Evolutionary conservation across 2,113 vertebrate genomes (phyloP).

Genomic region (Plecotus auritus): DNA sequence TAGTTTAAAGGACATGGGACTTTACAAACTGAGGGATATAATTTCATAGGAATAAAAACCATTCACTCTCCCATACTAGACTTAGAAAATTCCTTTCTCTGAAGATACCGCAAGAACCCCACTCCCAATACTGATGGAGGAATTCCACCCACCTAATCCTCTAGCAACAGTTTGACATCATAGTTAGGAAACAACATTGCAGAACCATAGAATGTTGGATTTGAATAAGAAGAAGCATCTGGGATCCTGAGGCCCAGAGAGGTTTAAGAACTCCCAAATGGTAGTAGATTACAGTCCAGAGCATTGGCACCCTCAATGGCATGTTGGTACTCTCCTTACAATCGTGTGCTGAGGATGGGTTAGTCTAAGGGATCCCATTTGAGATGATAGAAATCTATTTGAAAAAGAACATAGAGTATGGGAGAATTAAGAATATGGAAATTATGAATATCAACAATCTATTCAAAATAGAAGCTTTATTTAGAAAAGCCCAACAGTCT

Average conservation of each 20-base stretch:
- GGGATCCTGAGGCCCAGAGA: neutral
- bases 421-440: neutral
- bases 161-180: neutral
- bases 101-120: too few relatives aligned
- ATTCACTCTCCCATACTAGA: too few relatives aligned
- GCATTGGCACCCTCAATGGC: rapidly evolving
- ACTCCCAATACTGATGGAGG: too few relatives aligned
- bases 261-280: neutral
- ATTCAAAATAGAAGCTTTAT: neutral
- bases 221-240: neutral
- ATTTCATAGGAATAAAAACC: too few relatives aligned
- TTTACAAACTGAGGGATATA: too few relatives aligned
- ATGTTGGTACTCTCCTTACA: neutral
- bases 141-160: too few relatives aligned
- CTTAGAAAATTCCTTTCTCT: too few relatives aligned
- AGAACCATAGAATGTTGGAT: neutral
- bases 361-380: neutral
- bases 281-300: neutral
- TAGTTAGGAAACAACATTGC: slow-evolving; percentile 22
- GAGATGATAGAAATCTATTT: neutral
- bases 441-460: neutral
- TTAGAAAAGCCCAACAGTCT: neutral
- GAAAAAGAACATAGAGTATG: neutral
- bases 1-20: too few relatives aligned
- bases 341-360: neutral